Evolutionary conservation across 2,797 vertebrate species (phyloP).

Genomic region (Pelodytes ibericus): DNA sequence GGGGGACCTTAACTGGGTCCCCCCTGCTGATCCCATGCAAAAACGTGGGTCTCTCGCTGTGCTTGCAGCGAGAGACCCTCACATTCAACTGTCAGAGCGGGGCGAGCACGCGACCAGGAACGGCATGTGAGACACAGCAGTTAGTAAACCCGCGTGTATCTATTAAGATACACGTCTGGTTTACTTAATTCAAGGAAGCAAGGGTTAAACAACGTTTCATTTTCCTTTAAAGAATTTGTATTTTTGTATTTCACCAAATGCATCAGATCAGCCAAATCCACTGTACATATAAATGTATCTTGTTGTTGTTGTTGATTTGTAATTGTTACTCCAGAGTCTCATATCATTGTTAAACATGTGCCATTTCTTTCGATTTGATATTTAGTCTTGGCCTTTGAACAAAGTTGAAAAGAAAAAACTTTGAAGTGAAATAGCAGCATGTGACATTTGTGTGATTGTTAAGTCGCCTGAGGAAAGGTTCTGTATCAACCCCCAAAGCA

Average conservation of each 20-base stretch:
- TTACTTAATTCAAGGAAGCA: too few relatives aligned
- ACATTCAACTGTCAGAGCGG: too few relatives aligned
- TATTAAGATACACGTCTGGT: too few relatives aligned
- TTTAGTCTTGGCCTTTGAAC: slow-evolving; percentile 9
- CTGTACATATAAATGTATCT: not conserved
- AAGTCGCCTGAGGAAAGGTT: not conserved
- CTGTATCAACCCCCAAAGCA: not conserved
- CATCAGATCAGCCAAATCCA: not conserved
- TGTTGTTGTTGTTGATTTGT: not conserved
- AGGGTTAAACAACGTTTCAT: too few relatives aligned
- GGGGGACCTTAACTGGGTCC: too few relatives aligned
- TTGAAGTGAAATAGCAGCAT: slow-evolving; percentile 32
- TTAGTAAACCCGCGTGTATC: too few relatives aligned
- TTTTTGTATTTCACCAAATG: not conserved
- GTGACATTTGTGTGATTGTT: slow-evolving; percentile 35
- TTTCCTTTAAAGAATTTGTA: not conserved
- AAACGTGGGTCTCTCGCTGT: too few relatives aligned
- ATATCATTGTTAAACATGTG: slow-evolving; percentile 7
- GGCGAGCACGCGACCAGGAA: too few relatives aligned
- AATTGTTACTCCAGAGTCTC: not conserved
- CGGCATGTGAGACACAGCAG: too few relatives aligned
- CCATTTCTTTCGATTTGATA: slow-evolving; percentile 16
- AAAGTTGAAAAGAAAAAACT: slow-evolving; percentile 28
- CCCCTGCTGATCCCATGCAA: too few relatives aligned
- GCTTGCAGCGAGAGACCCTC: too few relatives aligned